Evolutionary conservation across 2,113 vertebrate species (phyloP).

Genomic region (Eclectus roratus): DNA sequence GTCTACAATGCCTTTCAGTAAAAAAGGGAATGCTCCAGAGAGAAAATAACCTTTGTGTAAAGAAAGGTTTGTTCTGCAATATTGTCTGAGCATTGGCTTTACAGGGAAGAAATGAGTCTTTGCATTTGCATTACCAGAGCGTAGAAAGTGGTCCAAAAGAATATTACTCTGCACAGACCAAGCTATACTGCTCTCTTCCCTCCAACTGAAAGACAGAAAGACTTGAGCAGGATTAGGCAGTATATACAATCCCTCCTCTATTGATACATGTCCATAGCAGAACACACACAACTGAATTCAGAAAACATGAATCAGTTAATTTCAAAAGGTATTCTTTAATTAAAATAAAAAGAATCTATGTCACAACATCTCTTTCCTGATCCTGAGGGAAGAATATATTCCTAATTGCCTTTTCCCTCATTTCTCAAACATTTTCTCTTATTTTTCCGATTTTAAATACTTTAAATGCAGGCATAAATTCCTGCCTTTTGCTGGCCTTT

Average conservation of each 20-base stretch:
- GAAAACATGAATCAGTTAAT: background rate
- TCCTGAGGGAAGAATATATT: background rate
- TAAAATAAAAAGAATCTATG: background rate
- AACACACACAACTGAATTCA: background rate
- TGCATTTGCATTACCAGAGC: background rate
- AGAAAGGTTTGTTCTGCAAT: slow-evolving; percentile 52
- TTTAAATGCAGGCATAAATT: background rate
- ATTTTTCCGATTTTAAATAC: background rate
- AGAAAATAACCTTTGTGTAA: slow-evolving; percentile 67
- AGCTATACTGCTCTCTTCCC: background rate
- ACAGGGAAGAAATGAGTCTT: slow-evolving; percentile 7
- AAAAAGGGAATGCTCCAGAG: slow-evolving; percentile 63
- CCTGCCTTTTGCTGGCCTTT: background rate
- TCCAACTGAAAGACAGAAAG: background rate
- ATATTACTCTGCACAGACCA: background rate
- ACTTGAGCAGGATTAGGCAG: background rate
- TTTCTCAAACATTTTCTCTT: background rate
- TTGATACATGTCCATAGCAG: background rate
- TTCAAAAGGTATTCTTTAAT: background rate
- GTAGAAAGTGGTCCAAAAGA: background rate
- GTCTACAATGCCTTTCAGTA: slow-evolving; percentile 51
- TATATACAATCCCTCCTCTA: background rate
- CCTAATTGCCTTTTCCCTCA: background rate
- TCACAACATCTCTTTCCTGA: background rate
- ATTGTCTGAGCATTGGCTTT: slow-evolving; percentile 37